Conservation (phyloP, 1,140 invertebrate species). For the Bombus huntii region DNA sequence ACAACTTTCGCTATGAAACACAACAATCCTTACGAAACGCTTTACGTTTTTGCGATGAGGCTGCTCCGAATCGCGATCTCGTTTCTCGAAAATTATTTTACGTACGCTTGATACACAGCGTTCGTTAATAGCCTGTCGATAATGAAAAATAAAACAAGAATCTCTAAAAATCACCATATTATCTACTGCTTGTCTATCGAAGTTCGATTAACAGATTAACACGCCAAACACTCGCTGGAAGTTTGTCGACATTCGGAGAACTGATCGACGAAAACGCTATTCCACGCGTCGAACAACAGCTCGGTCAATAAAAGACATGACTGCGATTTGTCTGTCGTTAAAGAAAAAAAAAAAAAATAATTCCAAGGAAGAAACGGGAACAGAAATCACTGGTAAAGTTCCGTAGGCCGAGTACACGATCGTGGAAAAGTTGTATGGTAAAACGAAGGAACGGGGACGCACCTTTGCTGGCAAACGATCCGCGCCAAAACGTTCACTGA, state of each 20-base stretch:
- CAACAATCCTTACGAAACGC: constrained; percentile 26
- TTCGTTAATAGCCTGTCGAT: too few relatives aligned
- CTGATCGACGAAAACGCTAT: not conserved
- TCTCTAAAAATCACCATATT: not conserved
- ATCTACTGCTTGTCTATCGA: not conserved
- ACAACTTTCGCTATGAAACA: constrained; percentile 28
- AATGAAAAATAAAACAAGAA: not conserved
- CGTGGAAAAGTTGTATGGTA: not conserved
- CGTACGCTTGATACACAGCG: not conserved
- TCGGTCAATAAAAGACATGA: not conserved
- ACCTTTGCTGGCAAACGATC: constrained; percentile 57
- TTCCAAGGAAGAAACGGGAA: not conserved
- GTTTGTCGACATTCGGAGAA: too few relatives aligned
- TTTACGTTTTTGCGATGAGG: not conserved
- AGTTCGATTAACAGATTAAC: not conserved
- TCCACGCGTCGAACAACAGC: too few relatives aligned
- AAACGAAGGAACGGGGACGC: constrained; percentile 50
- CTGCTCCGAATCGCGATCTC: not conserved
- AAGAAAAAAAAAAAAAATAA: not conserved
- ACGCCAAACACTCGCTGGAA: too few relatives aligned
- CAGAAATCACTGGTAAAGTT: not conserved
- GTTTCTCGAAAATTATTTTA: not conserved
- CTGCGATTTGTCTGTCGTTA: not conserved
- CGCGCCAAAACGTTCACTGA: constrained; percentile 73
- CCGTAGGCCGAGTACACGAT: too few relatives aligned